Percentiles rank a stretch among this genome's conserved stretches.
phyloP scores from a whole-genome alignment of 2,113 vertebrate species.

The Peromyscus polionotus region DNA sequence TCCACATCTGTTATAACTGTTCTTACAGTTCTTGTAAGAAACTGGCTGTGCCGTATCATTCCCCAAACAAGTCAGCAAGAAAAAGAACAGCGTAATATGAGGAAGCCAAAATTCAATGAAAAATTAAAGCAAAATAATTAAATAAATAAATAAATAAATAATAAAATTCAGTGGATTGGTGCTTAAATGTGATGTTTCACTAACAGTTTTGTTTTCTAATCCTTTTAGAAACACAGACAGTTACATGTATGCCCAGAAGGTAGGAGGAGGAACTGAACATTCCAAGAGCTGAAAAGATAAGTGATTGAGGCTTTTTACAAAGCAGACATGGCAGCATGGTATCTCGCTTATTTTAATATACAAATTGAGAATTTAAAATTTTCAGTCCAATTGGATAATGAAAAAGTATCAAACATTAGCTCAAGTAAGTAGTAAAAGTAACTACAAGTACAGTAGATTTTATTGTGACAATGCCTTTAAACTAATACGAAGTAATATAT shows the following conservation, averaged over 20 bases:
- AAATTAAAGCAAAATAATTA: not conserved
- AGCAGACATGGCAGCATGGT: slow-evolving; percentile 8
- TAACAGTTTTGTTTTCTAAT: slow-evolving; percentile 19
- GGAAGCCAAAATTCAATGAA: slow-evolving; percentile 15
- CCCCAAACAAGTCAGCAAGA: not conserved
- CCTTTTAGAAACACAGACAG: not conserved
- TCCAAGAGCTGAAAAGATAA: not conserved
- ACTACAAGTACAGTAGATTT: slow-evolving; percentile 53
- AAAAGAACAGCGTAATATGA: not conserved
- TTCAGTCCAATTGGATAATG: slow-evolving; percentile 18
- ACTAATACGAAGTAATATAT: slow-evolving; percentile 45
- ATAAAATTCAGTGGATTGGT: slow-evolving; percentile 4
- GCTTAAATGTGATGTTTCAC: not conserved
- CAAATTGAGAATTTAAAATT: slow-evolving; percentile 33
- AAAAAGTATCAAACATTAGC: slow-evolving; percentile 55
- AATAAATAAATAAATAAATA: not conserved
- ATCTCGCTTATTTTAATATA: not conserved
- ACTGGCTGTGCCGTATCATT: not conserved
- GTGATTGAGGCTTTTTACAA: slow-evolving; percentile 6
- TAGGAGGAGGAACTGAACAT: not conserved
- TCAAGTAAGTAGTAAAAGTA: slow-evolving; percentile 51
- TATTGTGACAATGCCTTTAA: slow-evolving; percentile 52
- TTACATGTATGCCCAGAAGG: not conserved
- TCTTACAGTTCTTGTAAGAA: not conserved
- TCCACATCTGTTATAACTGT: not conserved